These are phyloP conservation scores for Tangara arthus DNA, from an alignment of 2,797 vertebrate genomes.

Conservation along the genomic window DNA sequence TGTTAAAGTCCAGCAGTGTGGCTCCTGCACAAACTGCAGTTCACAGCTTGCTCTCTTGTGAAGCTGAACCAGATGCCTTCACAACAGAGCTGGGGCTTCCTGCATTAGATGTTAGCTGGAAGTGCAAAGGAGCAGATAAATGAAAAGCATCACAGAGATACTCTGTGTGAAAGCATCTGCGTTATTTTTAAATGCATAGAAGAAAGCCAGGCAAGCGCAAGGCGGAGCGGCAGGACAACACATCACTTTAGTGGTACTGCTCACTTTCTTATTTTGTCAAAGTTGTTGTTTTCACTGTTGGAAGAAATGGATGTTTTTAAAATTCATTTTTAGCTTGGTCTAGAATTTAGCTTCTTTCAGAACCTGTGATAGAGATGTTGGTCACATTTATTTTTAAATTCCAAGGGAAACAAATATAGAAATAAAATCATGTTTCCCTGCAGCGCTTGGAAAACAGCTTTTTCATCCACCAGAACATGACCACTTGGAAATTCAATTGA, in stretches of 20 bases:
- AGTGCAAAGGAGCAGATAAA: not conserved
- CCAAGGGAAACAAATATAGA: not conserved
- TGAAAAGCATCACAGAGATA: not conserved
- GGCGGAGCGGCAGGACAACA: not conserved
- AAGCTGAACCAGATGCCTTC: not conserved
- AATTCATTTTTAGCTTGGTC: not conserved
- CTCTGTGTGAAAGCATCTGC: not conserved
- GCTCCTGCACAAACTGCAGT: not conserved
- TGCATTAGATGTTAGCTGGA: not conserved
- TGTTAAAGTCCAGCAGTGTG: not conserved
- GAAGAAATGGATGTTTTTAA: not conserved
- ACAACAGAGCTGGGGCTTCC: not conserved
- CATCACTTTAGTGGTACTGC: not conserved
- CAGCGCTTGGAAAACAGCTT: not conserved
- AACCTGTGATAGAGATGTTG: not conserved
- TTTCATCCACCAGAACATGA: not conserved
- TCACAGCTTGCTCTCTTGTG: not conserved
- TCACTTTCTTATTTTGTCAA: not conserved
- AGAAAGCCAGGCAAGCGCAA: not conserved
- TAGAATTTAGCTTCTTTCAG: not conserved
- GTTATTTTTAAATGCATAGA: not conserved
- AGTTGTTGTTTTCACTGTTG: not conserved
- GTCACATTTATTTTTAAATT: slow-evolving; percentile 18
- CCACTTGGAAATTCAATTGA: not conserved
- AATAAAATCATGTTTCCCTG: slow-evolving; percentile 15